Evolutionary conservation across 2,888 invertebrate genomes (phyloP).

Genomic region (Didymodactylos carnosus): DNA sequence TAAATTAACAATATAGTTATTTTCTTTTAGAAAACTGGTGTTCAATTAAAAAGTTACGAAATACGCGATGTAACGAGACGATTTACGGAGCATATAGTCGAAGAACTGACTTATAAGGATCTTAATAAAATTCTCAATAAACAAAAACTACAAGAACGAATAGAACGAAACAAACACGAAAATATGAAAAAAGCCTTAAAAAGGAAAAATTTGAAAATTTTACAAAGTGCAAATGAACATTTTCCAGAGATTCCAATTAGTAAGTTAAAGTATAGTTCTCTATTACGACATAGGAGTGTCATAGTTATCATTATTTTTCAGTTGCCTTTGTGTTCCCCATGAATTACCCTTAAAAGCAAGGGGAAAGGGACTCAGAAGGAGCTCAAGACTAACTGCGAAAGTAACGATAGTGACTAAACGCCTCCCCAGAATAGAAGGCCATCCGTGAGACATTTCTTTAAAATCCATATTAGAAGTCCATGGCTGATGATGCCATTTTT

Average conservation of each 20-base stretch:
- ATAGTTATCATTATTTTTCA: too few species aligned
- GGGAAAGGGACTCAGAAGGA: too few species aligned
- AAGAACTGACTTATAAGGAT: neutral
- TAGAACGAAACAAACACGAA: neutral
- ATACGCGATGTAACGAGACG: neutral
- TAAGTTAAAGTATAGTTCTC: too few species aligned
- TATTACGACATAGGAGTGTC: too few species aligned
- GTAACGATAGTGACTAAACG: too few species aligned
- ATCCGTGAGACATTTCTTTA: too few species aligned
- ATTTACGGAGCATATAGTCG: neutral
- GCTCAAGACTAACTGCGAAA: too few species aligned
- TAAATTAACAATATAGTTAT: neutral
- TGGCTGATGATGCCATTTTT: too few species aligned
- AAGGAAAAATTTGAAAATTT: neutral
- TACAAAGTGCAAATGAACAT: neutral
- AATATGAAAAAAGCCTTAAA: neutral
- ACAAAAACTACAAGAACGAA: neutral
- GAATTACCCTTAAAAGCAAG: too few species aligned
- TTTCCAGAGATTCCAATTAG: neutral
- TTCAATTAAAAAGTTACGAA: neutral
- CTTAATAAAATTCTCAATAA: neutral
- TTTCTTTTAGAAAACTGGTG: neutral
- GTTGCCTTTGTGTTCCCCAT: too few species aligned
- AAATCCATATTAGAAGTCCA: too few species aligned
- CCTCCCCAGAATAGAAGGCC: too few species aligned